Evolutionary conservation across 2,888 invertebrate genomes (phyloP).

Genomic region (Ceratothoa steindachneri): DNA sequence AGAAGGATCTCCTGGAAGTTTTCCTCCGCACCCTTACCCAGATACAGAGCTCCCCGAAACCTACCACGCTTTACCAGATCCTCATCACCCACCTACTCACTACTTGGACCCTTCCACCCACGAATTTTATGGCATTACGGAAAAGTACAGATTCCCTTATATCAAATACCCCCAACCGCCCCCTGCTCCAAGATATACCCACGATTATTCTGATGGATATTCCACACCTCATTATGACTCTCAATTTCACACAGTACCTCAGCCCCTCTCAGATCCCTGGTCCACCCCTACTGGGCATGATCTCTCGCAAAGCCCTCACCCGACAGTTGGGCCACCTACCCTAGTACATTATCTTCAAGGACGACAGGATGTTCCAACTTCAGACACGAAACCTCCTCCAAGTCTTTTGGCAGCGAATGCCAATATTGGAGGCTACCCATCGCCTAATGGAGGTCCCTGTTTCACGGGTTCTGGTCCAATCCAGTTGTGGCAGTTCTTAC

Average conservation of each 20-base stretch:
- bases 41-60: constrained; percentile 30
- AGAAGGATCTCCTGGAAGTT: constrained; percentile 42
- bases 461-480: constrained; percentile 89
- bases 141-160: constrained; percentile 42
- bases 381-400: constrained; percentile 44
- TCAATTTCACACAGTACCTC: constrained; percentile 70
- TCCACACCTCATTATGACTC: constrained; percentile 46
- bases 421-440: constrained; percentile 59
- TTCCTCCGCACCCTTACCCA: constrained; percentile 26
- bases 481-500: constrained; percentile 94
- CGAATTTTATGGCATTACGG: constrained; percentile 38
- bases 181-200: constrained; percentile 37
- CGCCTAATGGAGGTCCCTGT: constrained; percentile 59
- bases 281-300: constrained; percentile 58
- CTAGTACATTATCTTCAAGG: constrained; percentile 50
- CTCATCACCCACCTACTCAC: constrained; percentile 32
- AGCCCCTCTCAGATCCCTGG: constrained; percentile 55
- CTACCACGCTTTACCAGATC: constrained; percentile 42
- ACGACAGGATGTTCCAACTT: constrained; percentile 41
- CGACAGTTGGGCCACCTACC: constrained; percentile 50
- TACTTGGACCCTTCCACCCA: constrained; percentile 40
- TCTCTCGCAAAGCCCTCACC: constrained; percentile 56
- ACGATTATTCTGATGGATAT: constrained; percentile 45
- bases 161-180: constrained; percentile 41
- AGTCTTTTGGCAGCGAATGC: constrained; percentile 30